Evolutionary conservation across 2,113 vertebrate genomes (phyloP).

Genomic region (Chaenocephalus aceratus): DNA sequence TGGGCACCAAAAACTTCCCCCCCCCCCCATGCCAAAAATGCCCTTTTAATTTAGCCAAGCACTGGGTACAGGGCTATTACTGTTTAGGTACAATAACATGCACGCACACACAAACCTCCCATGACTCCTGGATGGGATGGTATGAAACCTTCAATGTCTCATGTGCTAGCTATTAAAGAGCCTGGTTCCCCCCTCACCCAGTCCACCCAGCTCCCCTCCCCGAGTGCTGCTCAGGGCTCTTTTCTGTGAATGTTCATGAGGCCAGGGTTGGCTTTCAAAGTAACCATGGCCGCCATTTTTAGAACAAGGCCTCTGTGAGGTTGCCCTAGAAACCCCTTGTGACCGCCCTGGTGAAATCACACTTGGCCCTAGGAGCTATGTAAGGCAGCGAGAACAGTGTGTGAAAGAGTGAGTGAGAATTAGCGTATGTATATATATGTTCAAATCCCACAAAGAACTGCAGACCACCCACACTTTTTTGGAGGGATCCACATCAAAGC

Average conservation of each 20-base stretch:
- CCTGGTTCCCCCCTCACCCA: constrained; percentile 69
- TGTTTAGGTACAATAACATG: constrained; percentile 65
- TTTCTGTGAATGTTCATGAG: constrained; percentile 79
- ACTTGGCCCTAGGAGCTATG: constrained; percentile 70
- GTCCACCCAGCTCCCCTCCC: constrained; percentile 66
- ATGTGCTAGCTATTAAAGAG: constrained; percentile 82
- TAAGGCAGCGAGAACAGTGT: constrained; percentile 55
- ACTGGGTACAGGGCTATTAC: constrained; percentile 82
- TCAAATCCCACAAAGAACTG: constrained; percentile 58
- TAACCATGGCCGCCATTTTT: constrained; percentile 83
- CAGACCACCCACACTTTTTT: constrained; percentile 76
- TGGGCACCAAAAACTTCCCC: constrained; percentile 80
- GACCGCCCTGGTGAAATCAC: constrained; percentile 82
- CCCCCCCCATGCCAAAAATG: constrained; percentile 80
- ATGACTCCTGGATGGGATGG: constrained; percentile 75
- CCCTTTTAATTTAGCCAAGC: constrained; percentile 85
- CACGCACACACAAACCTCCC: constrained; percentile 65
- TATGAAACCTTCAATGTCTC: constrained; percentile 79
- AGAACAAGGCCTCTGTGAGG: constrained; percentile 83
- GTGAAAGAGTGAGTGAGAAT: constrained; percentile 58
- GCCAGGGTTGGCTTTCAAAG: constrained; percentile 82
- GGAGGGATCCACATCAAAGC: constrained; percentile 71
- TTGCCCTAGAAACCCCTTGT: constrained; percentile 84
- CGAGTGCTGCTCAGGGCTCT: constrained; percentile 70
- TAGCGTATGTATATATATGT: constrained; percentile 61